phyloP scores from a whole-genome alignment of 2,113 vertebrate genomes.

The Carassius gibelio region DNA sequence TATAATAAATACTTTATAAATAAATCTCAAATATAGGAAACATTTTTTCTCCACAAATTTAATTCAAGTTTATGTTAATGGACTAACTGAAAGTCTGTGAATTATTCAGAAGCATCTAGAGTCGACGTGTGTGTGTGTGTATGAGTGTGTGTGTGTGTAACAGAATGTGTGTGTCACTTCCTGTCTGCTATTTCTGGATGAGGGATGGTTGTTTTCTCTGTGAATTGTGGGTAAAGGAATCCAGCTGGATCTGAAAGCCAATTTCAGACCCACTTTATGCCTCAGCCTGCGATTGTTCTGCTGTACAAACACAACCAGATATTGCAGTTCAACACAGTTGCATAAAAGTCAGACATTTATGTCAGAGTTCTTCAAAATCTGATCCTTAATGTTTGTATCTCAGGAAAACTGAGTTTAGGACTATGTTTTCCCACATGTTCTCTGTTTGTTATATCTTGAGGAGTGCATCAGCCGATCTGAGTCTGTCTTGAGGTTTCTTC shows the following conservation, averaged over 20 bases:
- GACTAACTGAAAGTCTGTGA: not conserved
- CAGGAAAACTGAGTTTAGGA: not conserved
- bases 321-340: not conserved
- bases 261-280: not conserved
- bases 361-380: not conserved
- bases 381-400: not conserved
- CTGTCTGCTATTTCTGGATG: slow-evolving; percentile 19
- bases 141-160: not conserved
- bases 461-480: not conserved
- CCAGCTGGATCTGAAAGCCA: not conserved
- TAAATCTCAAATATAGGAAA: not conserved
- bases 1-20: no score
- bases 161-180: slow-evolving; percentile 2
- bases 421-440: not conserved
- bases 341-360: not conserved
- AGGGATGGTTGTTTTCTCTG: not conserved
- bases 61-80: not conserved
- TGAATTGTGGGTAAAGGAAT: slow-evolving; percentile 10
- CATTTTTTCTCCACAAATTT: not conserved
- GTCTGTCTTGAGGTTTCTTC: not conserved
- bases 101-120: not conserved
- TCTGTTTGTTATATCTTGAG: not conserved
- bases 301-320: not conserved
- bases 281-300: not conserved
- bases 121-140: not conserved